These are phyloP conservation scores for Listronotus oregonensis DNA, from an alignment of 1,140 invertebrate species.

Conservation along the genomic window DNA sequence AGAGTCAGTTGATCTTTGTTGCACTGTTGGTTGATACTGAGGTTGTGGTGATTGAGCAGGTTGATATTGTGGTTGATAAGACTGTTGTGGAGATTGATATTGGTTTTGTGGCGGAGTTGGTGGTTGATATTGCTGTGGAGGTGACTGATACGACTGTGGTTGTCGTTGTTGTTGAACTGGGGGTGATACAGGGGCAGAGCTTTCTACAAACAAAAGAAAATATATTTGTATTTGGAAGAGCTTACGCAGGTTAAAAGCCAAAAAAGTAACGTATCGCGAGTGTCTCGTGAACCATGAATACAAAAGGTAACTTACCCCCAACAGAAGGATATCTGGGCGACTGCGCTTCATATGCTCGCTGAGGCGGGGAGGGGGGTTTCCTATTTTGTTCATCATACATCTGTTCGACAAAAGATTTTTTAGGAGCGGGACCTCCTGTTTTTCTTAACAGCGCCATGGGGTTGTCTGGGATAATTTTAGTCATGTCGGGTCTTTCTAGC, in stretches of 20 bases:
- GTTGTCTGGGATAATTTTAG: conserved; percentile 66
- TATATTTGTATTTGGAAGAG: no score
- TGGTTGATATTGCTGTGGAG: conserved; percentile 49
- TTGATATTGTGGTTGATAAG: conserved; percentile 27
- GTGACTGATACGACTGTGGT: conserved; percentile 11
- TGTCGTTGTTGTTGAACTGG: conserved; percentile 32
- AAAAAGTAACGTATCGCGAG: no score
- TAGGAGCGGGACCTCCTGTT: conserved; percentile 57
- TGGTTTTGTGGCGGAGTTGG: conserved; percentile 16
- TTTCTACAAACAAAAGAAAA: no score
- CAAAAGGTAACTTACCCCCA: conserved; percentile 29
- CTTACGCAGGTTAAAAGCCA: no score
- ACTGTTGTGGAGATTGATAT: conserved; percentile 7
- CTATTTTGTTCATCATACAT: conserved; percentile 31
- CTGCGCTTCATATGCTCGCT: conserved; percentile 49
- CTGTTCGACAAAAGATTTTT: conserved; percentile 45
- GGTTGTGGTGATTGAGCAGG: conserved; percentile 16
- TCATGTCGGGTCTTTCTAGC: conserved; percentile 66
- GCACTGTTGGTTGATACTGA: conserved; percentile 25
- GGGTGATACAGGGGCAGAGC: no score
- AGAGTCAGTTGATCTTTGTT: conserved; percentile 24
- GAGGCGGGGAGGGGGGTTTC: conserved; percentile 38
- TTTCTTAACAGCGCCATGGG: conserved; percentile 63
- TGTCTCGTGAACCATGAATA: no score
- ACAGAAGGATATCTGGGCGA: conserved; percentile 16